Conservation (phyloP, 2,888 invertebrate genomes). For the Drosophila bunnanda region DNA sequence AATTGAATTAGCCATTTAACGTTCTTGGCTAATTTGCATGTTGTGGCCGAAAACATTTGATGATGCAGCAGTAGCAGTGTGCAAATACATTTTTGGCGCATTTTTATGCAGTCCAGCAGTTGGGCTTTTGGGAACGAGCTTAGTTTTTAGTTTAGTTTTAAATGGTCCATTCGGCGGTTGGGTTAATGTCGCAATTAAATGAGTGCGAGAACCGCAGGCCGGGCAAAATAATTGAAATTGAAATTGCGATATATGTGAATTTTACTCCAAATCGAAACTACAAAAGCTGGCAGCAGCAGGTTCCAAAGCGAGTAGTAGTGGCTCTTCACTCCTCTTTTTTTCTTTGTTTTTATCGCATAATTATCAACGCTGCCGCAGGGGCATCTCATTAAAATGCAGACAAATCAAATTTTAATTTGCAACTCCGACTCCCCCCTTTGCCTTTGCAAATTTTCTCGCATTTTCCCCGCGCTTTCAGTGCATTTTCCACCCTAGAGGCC, state of each 20-base stretch:
- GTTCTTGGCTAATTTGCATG: conserved; percentile 63
- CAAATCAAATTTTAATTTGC: conserved; percentile 56
- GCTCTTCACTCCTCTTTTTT: not conserved
- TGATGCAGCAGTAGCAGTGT: conserved; percentile 30
- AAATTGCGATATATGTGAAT: not conserved
- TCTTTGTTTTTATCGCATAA: conserved; percentile 38
- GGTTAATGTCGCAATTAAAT: conserved; percentile 64
- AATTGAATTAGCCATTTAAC: conserved; percentile 75
- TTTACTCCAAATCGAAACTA: conserved; percentile 1
- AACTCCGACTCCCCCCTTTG: not conserved
- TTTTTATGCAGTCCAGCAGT: conserved; percentile 35
- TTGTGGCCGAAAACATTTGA: conserved; percentile 21
- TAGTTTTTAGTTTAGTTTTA: conserved; percentile 31
- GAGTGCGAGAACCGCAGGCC: conserved; percentile 9
- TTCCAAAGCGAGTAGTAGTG: not conserved
- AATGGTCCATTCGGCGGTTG: conserved; percentile 44
- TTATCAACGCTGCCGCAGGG: conserved; percentile 34
- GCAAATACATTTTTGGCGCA: conserved; percentile 23
- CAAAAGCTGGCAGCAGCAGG: no score
- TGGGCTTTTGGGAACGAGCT: conserved; percentile 1
- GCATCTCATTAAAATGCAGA: conserved; percentile 53
- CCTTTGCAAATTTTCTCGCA: conserved; percentile 8
- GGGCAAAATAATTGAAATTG: conserved; percentile 21
- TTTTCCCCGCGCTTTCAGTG: conserved; percentile 16
- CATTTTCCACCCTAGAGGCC: not conserved